Conservation (phyloP, 2,113 vertebrate species). For the Eira barbara region DNA sequence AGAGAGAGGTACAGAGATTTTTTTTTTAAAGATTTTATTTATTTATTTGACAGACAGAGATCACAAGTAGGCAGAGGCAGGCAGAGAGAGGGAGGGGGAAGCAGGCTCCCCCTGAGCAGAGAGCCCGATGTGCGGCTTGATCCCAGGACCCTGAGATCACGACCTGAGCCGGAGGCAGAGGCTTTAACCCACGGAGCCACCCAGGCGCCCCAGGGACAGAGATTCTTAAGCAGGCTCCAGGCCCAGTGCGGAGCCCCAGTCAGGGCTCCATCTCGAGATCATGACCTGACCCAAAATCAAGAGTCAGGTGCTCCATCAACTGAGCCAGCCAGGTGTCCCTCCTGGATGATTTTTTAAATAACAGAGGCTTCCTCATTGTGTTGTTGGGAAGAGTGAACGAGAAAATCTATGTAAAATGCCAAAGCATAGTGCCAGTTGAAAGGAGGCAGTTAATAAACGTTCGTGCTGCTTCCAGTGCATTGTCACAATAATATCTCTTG, state of each 20-base stretch:
- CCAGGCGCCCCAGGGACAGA: neutral
- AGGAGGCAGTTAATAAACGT: slow-evolving; percentile 29
- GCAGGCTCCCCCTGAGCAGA: no score
- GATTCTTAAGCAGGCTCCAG: neutral
- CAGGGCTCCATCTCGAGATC: neutral
- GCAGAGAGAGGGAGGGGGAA: no score
- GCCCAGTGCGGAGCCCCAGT: neutral
- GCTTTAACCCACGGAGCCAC: no score
- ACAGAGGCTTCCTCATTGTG: neutral
- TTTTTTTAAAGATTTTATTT: no score
- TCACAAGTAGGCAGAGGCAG: no score
- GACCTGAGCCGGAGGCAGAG: no score
- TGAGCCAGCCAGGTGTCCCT: neutral
- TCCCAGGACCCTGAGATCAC: no score
- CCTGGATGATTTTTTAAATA: neutral
- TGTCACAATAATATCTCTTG: slow-evolving; percentile 34
- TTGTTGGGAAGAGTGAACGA: neutral
- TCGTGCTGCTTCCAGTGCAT: neutral
- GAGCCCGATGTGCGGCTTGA: no score
- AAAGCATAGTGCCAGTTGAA: neutral
- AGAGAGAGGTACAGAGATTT: neutral
- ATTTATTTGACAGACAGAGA: no score
- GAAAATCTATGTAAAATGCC: neutral
- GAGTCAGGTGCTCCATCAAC: neutral
- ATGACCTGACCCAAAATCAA: neutral